A percentile compares a stretch with the other conserved stretches of the same genome.
Conservation (phyloP, 2,797 vertebrate species). For the Pseudomugil tenellus region DNA sequence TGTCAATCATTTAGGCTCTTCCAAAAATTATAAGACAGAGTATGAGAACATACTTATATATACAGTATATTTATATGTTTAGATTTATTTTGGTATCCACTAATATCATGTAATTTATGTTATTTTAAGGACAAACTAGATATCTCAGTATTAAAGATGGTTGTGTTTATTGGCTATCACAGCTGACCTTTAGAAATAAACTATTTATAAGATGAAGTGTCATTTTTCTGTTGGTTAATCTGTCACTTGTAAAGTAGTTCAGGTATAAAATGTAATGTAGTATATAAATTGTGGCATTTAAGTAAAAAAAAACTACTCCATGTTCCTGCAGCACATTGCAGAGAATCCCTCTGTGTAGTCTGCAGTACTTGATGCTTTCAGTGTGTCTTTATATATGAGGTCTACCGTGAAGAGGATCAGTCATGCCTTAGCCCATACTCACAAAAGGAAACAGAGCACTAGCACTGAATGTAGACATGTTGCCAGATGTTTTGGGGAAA, state of each 20-base stretch:
- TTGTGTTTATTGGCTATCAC: constrained; percentile 15
- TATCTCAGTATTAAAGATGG: background rate
- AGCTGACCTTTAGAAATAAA: constrained; percentile 34
- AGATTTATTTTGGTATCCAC: constrained; percentile 1
- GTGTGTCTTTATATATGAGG: constrained; percentile 54
- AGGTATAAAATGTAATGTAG: constrained; percentile 2
- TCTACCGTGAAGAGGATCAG: constrained; percentile 65
- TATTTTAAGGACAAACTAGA: background rate
- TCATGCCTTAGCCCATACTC: constrained; percentile 52
- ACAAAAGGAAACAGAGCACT: constrained; percentile 61
- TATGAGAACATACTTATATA: background rate
- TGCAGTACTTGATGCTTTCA: constrained; percentile 39
- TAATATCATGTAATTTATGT: background rate
- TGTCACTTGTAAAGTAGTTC: constrained; percentile 15
- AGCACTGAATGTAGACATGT: constrained; percentile 45
- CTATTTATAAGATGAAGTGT: constrained; percentile 14
- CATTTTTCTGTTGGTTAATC: constrained; percentile 34
- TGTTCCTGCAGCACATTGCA: constrained; percentile 32
- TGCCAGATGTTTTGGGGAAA: constrained; percentile 50
- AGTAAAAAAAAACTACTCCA: constrained; percentile 19
- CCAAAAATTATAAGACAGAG: background rate
- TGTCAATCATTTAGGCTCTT: background rate
- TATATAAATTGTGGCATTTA: constrained; percentile 30
- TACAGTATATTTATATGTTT: too few species aligned
- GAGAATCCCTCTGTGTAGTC: constrained; percentile 42